These are phyloP conservation scores for Drosophila ezoana DNA, from an alignment of 2,888 invertebrate genomes.

Conservation along the genomic window DNA sequence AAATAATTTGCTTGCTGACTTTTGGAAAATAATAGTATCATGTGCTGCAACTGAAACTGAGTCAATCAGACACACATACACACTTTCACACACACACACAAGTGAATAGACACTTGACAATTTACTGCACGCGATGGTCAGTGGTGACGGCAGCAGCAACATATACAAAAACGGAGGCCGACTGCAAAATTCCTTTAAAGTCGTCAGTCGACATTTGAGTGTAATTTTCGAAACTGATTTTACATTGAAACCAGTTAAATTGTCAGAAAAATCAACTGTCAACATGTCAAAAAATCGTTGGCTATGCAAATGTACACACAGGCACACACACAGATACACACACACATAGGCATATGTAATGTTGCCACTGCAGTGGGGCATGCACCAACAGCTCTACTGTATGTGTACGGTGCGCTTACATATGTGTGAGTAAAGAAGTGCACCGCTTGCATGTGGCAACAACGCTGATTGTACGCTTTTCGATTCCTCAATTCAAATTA, in stretches of 20 bases:
- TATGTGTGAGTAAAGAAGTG: slow-evolving; percentile 51
- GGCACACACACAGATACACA: slow-evolving; percentile 10
- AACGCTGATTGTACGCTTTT: slow-evolving; percentile 62
- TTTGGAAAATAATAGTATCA: slow-evolving; percentile 66
- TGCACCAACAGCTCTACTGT: slow-evolving; percentile 15
- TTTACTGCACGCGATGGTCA: slow-evolving; percentile 81
- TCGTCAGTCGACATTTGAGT: slow-evolving; percentile 78
- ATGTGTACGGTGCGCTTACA: slow-evolving; percentile 9
- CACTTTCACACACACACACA: background rate
- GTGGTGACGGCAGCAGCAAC: slow-evolving; percentile 39
- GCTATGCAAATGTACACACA: slow-evolving; percentile 74
- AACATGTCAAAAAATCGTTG: slow-evolving; percentile 83
- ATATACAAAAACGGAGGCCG: slow-evolving; percentile 41
- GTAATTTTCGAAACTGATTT: slow-evolving; percentile 83
- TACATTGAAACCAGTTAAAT: slow-evolving; percentile 85
- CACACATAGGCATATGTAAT: slow-evolving; percentile 36
- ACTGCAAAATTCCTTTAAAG: slow-evolving; percentile 79
- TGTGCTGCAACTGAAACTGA: slow-evolving; percentile 39
- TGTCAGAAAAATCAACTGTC: slow-evolving; percentile 85
- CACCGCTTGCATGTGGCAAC: slow-evolving; percentile 55
- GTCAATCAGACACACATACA: slow-evolving; percentile 24
- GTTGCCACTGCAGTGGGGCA: slow-evolving; percentile 23
- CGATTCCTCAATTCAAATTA: slow-evolving; percentile 65
- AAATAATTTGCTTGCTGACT: slow-evolving; percentile 77
- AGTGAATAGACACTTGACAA: slow-evolving; percentile 44